Conservation (phyloP, 2,888 invertebrate genomes). For the Lottia gigantea region DNA sequence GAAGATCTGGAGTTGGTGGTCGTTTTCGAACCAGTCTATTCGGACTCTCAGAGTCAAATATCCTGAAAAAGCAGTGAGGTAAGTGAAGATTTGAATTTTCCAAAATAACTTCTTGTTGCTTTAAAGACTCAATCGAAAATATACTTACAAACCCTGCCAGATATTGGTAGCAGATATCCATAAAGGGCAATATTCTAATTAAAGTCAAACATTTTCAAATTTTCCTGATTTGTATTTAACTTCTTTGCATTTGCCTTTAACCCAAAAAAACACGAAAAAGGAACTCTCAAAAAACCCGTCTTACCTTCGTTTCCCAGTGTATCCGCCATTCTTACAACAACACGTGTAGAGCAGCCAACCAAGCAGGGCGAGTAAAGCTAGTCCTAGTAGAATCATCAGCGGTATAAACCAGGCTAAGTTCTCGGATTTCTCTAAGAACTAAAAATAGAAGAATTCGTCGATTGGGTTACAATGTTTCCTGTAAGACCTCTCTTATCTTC, state of each 20-base stretch:
- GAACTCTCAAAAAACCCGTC: neutral
- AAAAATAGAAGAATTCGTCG: no score
- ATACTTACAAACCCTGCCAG: no score
- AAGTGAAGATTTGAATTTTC: neutral
- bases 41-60: conserved; percentile 3
- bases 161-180: no score
- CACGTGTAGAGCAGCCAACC: neutral
- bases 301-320: neutral
- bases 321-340: neutral
- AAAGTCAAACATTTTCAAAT: no score
- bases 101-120: no score
- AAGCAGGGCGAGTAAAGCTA: neutral
- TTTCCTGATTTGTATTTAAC: neutral
- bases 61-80: neutral
- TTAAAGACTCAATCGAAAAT: no score
- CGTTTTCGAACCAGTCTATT: neutral
- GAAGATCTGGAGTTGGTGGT: neutral
- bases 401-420: conserved; percentile 5
- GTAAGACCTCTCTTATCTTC: no score
- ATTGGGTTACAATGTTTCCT: no score
- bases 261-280: neutral
- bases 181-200: no score
- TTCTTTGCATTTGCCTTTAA: neutral
- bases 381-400: neutral
- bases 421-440: neutral